Evolutionary conservation across 2,113 vertebrate genomes (phyloP), one percentile per base, ranked within the genome.

Genomic region (Chroicocephalus ridibundus): DNA sequence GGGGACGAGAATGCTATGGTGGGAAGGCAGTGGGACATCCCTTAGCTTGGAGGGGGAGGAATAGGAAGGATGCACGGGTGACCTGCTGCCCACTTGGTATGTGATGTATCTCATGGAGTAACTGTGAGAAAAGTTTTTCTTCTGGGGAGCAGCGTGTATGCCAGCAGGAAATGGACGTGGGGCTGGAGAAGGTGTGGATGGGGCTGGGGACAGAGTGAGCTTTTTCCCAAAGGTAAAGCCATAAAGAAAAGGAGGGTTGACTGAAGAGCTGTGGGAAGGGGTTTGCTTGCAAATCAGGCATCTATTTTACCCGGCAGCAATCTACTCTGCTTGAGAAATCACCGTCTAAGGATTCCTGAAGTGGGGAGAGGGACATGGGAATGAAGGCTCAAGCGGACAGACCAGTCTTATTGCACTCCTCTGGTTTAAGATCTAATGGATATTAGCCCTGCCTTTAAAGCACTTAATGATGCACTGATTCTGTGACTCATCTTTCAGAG

Each of bases 401-500:
- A 83, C 62, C 36, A 34, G 87, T 85, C 62, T 69, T 80, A 52
- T 3, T 69, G 32, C 49, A 15, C 31, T 94, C 40, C 18, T 90
- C 52, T 58, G 40, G 16, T 85, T 79, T 90, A 81, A 91, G 80
- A 62, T 47, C 55, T 93, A 58, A 62, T 86, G 76, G 64, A 19
- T 81, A 51, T 88, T 81, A 82, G 51, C 38, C 38, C 32, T 81
- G 64, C 38, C 51, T 77, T 92, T 86, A 86, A 90, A 91, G 49
- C 1, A 2, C 49, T 16, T 80, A 77, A 62, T 83, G 64, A 22
- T 75, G 38, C 38, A 13, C 55, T 55, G 86, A 75, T 82, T 84
- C 88, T 82, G 15, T 92, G 79, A 90, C 31, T 83, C 38, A 8
- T 77, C 49, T 92, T 69, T 77, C 55, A 90, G 82, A 87, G 31